Percentiles rank a stretch among this genome's conserved stretches.
Evolutionary conservation across 2,113 vertebrate genomes (phyloP).

Genomic region (Tricholaema leucomelas): DNA sequence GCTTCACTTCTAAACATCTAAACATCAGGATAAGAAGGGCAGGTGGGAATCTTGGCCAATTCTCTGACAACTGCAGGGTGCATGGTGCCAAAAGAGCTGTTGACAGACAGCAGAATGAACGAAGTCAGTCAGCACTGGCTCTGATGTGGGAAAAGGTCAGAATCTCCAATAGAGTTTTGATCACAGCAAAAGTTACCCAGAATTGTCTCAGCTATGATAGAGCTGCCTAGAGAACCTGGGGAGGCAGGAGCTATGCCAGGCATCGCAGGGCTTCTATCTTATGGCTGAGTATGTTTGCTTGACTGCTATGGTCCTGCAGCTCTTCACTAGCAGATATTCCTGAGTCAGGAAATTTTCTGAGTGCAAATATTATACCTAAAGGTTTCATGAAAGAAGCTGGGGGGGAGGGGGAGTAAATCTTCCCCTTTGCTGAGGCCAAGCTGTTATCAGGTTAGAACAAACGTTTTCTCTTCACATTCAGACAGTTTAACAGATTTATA

Average conservation of each 20-base stretch:
- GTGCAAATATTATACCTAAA: not conserved
- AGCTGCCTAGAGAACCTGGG: not conserved
- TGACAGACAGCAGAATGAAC: fast-evolving
- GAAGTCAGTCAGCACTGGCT: not conserved
- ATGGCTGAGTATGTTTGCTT: not conserved
- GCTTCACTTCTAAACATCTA: not conserved
- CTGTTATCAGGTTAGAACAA: slow-evolving; percentile 29
- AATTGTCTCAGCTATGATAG: fast-evolving
- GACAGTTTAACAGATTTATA: slow-evolving; percentile 47
- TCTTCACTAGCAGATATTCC: not conserved
- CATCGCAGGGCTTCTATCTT: not conserved
- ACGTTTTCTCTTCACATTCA: slow-evolving; percentile 44
- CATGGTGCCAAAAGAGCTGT: fast-evolving
- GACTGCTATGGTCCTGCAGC: fast-evolving
- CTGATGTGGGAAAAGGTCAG: not conserved
- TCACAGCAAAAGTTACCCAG: not conserved
- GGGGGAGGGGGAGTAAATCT: not conserved
- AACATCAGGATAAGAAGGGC: not conserved
- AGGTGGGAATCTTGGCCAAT: fast-evolving
- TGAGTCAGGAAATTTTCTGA: not conserved
- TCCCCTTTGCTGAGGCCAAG: not conserved
- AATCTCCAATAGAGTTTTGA: not conserved
- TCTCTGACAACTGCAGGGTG: not conserved
- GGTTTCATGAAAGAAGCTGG: not conserved
- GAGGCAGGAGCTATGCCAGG: not conserved